These are phyloP conservation scores for Microctonus brassicae DNA, from an alignment of 2,888 invertebrate species.

Conservation along the genomic window DNA sequence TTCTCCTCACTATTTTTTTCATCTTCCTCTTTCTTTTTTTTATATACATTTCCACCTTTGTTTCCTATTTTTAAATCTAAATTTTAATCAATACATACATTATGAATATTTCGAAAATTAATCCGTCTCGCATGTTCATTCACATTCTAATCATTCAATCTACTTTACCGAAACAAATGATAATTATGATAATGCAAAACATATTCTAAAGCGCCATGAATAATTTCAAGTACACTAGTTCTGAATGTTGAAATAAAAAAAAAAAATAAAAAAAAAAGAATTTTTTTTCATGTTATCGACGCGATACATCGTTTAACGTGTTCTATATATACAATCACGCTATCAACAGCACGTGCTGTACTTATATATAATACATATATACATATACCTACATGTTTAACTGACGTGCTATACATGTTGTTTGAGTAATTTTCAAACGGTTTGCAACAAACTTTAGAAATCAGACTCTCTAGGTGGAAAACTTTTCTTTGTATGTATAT, in stretches of 20 bases:
- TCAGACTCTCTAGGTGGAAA: background rate
- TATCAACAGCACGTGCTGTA: constrained; percentile 1
- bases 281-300: constrained; percentile 4
- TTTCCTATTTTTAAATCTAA: too few relatives aligned
- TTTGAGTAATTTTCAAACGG: constrained; percentile 23
- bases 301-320: constrained; percentile 14
- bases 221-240: constrained; percentile 1
- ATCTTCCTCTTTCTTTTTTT: background rate
- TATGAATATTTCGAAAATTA: background rate
- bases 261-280: background rate
- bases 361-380: background rate
- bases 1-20: too few relatives aligned
- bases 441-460: constrained; percentile 20
- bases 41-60: background rate
- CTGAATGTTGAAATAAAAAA: background rate
- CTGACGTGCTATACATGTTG: constrained; percentile 13
- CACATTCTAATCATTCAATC: background rate
- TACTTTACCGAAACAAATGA: background rate
- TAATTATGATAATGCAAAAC: background rate
- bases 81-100: background rate
- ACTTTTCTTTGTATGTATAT: background rate
- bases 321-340: background rate
- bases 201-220: background rate
- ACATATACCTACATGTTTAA: background rate
- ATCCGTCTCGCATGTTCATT: background rate